phyloP scores from a whole-genome alignment of 2,113 vertebrate species.

The Pollachius pollachius region DNA sequence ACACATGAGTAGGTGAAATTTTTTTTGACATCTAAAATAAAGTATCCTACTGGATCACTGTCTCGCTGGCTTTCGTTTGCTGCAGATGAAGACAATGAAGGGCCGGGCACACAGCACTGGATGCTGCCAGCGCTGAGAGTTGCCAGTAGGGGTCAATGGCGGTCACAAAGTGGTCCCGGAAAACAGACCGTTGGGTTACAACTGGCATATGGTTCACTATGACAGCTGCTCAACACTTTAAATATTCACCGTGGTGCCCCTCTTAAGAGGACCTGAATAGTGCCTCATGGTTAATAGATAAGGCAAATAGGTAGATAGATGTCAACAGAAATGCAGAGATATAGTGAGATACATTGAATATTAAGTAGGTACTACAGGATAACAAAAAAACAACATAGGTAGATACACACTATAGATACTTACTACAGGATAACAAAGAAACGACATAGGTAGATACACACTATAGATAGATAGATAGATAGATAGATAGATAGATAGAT shows the following conservation, averaged over 20 bases:
- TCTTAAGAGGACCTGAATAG: neutral
- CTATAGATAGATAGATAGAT: constrained; percentile 8
- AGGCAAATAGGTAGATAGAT: constrained; percentile 3
- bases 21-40: too few species aligned
- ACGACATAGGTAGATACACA: neutral
- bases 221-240: neutral
- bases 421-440: neutral
- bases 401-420: neutral
- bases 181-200: neutral
- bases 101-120: neutral
- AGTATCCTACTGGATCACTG: neutral
- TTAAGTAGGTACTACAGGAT: too few species aligned
- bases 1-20: too few species aligned
- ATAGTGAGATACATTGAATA: too few species aligned
- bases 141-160: constrained; percentile 65
- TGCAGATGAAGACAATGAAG: constrained; percentile 12
- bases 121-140: constrained; percentile 33
- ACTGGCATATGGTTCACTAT: neutral
- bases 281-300: neutral
- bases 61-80: neutral
- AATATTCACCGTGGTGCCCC: neutral
- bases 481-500: constrained; percentile 12
- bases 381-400: too few species aligned
- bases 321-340: neutral
- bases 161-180: constrained; percentile 24